A percentile compares a stretch with the other conserved stretches of the same genome.
phyloP scores from a whole-genome alignment of 2,888 invertebrate genomes.

The Catocala fraxini region DNA sequence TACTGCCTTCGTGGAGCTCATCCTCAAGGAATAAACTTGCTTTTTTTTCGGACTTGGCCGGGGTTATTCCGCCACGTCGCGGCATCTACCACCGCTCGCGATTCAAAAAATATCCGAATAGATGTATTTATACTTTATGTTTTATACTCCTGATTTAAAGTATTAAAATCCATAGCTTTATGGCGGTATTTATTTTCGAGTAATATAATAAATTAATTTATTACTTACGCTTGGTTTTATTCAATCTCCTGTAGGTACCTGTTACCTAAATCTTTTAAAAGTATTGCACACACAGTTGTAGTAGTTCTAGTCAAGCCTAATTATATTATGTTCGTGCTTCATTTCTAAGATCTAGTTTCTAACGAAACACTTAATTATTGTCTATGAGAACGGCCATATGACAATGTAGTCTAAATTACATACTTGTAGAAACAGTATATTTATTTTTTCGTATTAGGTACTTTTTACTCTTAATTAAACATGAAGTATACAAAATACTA shows the following conservation, averaged over 20 bases:
- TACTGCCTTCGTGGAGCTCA: conserved; percentile 98
- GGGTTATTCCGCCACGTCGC: conserved; percentile 37
- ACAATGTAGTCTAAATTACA: too few relatives aligned
- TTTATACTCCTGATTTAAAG: conserved; percentile 84
- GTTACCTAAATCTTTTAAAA: conserved; percentile 2
- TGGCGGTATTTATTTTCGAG: conserved; percentile 86
- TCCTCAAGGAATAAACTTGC: conserved; percentile 89
- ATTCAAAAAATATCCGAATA: conserved; percentile 73
- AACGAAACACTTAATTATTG: too few relatives aligned
- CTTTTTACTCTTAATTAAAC: too few relatives aligned
- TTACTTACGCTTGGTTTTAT: conserved; percentile 71
- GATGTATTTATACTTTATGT: conserved; percentile 77
- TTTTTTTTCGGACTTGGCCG: conserved; percentile 37
- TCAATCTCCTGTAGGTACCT: conserved; percentile 34
- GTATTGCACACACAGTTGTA: background rate
- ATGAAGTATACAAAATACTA: too few relatives aligned
- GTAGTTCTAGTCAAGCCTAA: too few relatives aligned
- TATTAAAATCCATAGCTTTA: conserved; percentile 82
- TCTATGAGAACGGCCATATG: too few relatives aligned
- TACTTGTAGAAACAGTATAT: too few relatives aligned
- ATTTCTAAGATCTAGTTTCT: too few relatives aligned
- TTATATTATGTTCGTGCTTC: too few relatives aligned
- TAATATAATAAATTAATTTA: conserved; percentile 83
- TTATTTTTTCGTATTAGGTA: too few relatives aligned
- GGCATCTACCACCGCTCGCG: conserved; percentile 65